A percentile compares a stretch with the other conserved stretches of the same genome.
Conservation (phyloP, 2,888 invertebrate genomes). For the Stenolophus ochropezus region DNA sequence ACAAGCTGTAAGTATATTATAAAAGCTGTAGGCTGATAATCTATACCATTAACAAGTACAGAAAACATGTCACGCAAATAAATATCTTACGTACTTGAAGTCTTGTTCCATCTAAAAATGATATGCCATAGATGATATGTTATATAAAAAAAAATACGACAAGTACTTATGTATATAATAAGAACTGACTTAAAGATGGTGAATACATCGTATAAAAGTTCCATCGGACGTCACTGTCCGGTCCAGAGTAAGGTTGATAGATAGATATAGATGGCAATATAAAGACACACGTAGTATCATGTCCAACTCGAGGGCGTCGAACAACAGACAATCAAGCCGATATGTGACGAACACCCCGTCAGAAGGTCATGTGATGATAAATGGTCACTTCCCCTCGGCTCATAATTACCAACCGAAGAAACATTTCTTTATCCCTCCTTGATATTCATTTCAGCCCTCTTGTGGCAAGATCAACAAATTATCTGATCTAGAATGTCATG, state of each 20-base stretch:
- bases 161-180: too few species aligned
- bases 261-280: conserved; percentile 46
- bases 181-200: too few species aligned
- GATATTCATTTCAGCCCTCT: conserved; percentile 17
- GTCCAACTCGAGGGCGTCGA: conserved; percentile 8
- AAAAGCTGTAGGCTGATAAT: too few species aligned
- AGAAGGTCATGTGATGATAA: conserved; percentile 52
- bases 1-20: too few species aligned
- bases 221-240: background rate
- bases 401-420: conserved; percentile 47
- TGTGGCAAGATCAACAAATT: conserved; percentile 48
- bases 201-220: background rate
- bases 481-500: conserved; percentile 45
- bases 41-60: too few species aligned
- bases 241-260: conserved; percentile 8
- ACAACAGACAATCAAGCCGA: conserved; percentile 42
- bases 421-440: conserved; percentile 12
- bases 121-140: too few species aligned
- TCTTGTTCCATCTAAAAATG: too few species aligned
- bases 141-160: too few species aligned
- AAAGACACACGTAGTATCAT: conserved; percentile 41
- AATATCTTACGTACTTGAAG: too few species aligned
- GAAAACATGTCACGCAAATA: too few species aligned
- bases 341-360: conserved; percentile 45
- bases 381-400: conserved; percentile 41